These are phyloP conservation scores for Anniella stebbinsi DNA, from an alignment of 2,797 vertebrate species.

Conservation along the genomic window DNA sequence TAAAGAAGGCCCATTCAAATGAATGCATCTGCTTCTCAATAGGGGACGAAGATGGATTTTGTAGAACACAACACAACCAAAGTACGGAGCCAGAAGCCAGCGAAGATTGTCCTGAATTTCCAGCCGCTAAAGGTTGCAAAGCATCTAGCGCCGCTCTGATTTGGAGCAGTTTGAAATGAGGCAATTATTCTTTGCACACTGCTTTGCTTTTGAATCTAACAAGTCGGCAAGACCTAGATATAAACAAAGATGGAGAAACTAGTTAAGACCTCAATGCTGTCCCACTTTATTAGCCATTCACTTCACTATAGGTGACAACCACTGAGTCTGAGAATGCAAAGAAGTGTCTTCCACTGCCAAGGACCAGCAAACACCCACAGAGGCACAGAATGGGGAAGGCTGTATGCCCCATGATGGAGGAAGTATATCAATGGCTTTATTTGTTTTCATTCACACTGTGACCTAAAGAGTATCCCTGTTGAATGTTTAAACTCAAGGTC, in stretches of 20 bases:
- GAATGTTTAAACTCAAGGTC: constrained; percentile 68
- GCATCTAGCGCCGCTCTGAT: constrained; percentile 23
- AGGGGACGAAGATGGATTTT: background rate
- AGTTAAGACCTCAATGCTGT: background rate
- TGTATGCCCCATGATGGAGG: constrained; percentile 22
- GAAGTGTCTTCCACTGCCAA: constrained; percentile 53
- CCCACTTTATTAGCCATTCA: constrained; percentile 17
- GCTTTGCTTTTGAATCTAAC: constrained; percentile 28
- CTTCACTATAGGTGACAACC: constrained; percentile 48
- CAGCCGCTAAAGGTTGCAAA: constrained; percentile 22
- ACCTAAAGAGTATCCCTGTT: constrained; percentile 66
- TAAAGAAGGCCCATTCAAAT: background rate
- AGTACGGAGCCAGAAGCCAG: constrained; percentile 23
- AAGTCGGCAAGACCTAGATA: background rate
- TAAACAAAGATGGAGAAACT: background rate
- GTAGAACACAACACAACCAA: background rate
- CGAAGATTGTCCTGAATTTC: constrained; percentile 47
- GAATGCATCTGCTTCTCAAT: background rate
- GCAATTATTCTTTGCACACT: constrained; percentile 32
- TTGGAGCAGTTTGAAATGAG: constrained; percentile 22
- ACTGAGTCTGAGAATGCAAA: constrained; percentile 42
- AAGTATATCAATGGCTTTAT: constrained; percentile 59
- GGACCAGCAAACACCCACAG: constrained; percentile 47
- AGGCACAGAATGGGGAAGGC: constrained; percentile 50
- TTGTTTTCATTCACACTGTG: constrained; percentile 52